These are phyloP conservation scores for Rhizoglyphus robini DNA, from an alignment of 1,140 invertebrate species.

Conservation along the genomic window DNA sequence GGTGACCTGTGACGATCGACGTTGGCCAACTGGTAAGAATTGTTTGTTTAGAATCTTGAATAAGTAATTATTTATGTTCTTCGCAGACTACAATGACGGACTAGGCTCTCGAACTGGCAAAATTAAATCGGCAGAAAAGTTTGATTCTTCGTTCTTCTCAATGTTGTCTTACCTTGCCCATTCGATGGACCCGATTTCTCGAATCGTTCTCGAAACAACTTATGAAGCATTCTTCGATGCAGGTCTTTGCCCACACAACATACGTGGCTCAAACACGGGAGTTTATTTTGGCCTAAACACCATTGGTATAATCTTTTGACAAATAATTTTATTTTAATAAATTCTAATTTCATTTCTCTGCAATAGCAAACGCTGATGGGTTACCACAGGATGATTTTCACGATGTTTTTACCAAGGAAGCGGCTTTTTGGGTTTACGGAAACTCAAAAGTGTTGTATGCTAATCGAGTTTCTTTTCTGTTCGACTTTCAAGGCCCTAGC, in stretches of 20 bases:
- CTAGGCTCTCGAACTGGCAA: conserved; percentile 72
- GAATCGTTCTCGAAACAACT: conserved; percentile 73
- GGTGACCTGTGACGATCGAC: conserved; percentile 65
- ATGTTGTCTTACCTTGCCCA: conserved; percentile 62
- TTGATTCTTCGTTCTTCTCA: conserved; percentile 85
- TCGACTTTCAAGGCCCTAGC: conserved; percentile 60
- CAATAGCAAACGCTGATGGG: conserved; percentile 53
- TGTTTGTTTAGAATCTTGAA: background rate
- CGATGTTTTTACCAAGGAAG: conserved; percentile 25
- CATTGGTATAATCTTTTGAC: conserved; percentile 49
- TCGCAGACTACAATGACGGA: conserved; percentile 45
- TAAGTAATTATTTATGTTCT: background rate
- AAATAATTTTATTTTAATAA: background rate
- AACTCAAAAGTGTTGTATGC: conserved; percentile 53
- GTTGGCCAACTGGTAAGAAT: conserved; percentile 44
- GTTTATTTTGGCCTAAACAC: conserved; percentile 76
- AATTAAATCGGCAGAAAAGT: conserved; percentile 68
- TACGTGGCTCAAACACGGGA: conserved; percentile 54
- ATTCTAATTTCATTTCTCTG: background rate
- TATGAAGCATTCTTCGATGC: conserved; percentile 89
- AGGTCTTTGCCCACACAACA: conserved; percentile 41
- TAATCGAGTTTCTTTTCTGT: conserved; percentile 86
- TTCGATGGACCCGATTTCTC: conserved; percentile 84
- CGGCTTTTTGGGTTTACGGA: conserved; percentile 10
- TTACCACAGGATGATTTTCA: conserved; percentile 40